phyloP scores from a whole-genome alignment of 2,113 vertebrate genomes.

The Miniopterus natalensis region DNA sequence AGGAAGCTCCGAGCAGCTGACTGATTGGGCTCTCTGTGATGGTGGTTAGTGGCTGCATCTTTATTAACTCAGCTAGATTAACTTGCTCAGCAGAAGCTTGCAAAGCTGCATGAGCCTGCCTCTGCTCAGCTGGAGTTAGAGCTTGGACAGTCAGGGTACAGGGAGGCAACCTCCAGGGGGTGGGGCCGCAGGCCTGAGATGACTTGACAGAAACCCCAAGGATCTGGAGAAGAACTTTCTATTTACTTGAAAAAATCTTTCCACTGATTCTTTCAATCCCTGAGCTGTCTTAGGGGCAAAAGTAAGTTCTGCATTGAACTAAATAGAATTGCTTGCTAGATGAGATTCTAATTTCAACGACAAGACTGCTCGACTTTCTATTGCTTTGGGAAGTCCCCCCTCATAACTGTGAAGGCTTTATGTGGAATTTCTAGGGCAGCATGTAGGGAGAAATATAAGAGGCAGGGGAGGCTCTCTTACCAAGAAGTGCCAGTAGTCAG shows the following conservation, averaged over 20 bases:
- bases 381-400: neutral
- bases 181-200: neutral
- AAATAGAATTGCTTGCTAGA: neutral
- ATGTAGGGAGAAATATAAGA: neutral
- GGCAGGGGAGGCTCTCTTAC: neutral
- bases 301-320: neutral
- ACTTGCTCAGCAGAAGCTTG: constrained; percentile 5
- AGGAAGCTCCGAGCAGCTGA: neutral
- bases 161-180: neutral
- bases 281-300: neutral
- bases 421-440: neutral
- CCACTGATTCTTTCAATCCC: neutral
- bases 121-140: neutral
- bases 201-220: neutral
- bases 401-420: neutral
- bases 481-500: neutral
- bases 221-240: constrained; percentile 1
- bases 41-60: neutral
- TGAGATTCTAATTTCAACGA: neutral
- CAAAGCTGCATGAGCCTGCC: neutral
- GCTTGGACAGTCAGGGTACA: neutral
- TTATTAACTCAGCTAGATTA: constrained; percentile 38
- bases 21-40: neutral
- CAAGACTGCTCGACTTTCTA: fast-evolving
- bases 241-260: neutral